Evolutionary conservation across 2,113 vertebrate species (phyloP).

Genomic region (Arizona elegans): DNA sequence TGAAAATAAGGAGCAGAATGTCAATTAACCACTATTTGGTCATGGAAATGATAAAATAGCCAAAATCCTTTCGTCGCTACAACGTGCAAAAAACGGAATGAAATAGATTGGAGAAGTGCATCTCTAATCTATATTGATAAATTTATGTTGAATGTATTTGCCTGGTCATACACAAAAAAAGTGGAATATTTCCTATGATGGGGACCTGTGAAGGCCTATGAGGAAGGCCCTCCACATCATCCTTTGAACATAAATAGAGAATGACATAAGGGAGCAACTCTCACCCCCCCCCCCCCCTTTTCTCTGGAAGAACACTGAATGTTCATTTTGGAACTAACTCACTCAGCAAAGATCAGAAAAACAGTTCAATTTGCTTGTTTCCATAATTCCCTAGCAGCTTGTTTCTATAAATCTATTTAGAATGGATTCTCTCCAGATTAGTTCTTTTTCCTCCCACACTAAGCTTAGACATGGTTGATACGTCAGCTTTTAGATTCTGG

Average conservation of each 20-base stretch:
- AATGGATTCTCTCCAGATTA: conserved; percentile 8
- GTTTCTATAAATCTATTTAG: background rate
- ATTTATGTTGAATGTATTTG: background rate
- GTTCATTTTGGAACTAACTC: background rate
- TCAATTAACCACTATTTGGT: background rate
- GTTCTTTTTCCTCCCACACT: background rate
- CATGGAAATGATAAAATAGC: background rate
- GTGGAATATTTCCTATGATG: background rate
- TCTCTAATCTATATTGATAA: background rate
- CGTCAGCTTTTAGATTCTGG: conserved; percentile 12
- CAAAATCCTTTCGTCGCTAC: background rate
- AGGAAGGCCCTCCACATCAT: background rate
- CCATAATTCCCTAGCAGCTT: background rate
- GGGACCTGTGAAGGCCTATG: background rate
- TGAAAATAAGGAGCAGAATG: background rate
- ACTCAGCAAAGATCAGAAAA: background rate
- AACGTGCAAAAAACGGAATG: background rate
- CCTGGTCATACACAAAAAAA: background rate
- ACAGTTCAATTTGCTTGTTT: background rate
- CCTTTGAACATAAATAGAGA: background rate
- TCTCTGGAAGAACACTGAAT: background rate
- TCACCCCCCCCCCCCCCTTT: background rate
- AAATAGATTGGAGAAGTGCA: background rate
- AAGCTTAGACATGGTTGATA: conserved; percentile 34
- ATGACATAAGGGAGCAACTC: background rate